Conservation (phyloP, 2,797 vertebrate species). For the Pangasius krempfi region DNA sequence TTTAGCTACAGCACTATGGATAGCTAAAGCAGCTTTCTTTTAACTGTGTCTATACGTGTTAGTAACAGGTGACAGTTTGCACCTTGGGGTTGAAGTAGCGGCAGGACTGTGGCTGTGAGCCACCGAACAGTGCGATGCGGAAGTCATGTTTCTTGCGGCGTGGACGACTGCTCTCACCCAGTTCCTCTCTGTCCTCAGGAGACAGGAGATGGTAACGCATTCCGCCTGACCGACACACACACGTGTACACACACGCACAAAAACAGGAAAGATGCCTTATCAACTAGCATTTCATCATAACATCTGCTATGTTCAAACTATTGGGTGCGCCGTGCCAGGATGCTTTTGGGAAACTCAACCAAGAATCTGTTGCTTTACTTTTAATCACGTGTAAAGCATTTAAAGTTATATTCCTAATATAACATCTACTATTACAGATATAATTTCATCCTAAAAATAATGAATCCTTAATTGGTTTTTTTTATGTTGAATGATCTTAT, state of each 20-base stretch:
- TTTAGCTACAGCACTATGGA: not conserved
- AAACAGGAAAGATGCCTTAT: not conserved
- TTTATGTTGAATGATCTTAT: not conserved
- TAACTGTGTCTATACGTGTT: not conserved
- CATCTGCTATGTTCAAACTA: not conserved
- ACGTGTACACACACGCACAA: not conserved
- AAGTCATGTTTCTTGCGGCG: constrained; percentile 96
- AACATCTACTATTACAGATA: not conserved
- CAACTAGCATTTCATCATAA: not conserved
- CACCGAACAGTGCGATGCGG: constrained; percentile 93
- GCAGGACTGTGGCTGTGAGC: constrained; percentile 96
- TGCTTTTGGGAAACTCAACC: not conserved
- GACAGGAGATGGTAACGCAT: constrained; percentile 97
- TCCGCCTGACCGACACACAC: constrained; percentile 77
- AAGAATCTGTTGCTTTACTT: not conserved
- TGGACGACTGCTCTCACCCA: constrained; percentile 91
- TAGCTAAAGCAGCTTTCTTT: not conserved
- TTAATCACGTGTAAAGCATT: not conserved
- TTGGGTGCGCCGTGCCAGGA: not conserved
- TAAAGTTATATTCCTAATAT: not conserved
- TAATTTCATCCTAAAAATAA: not conserved
- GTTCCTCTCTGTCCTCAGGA: constrained; percentile 92
- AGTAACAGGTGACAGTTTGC: constrained; percentile 37
- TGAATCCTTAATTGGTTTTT: not conserved
- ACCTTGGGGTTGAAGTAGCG: constrained; percentile 99